A percentile compares a stretch with the other conserved stretches of the same genome.
These are phyloP conservation scores for Meteorus colon DNA, from an alignment of 2,888 invertebrate genomes.

Conservation along the genomic window DNA sequence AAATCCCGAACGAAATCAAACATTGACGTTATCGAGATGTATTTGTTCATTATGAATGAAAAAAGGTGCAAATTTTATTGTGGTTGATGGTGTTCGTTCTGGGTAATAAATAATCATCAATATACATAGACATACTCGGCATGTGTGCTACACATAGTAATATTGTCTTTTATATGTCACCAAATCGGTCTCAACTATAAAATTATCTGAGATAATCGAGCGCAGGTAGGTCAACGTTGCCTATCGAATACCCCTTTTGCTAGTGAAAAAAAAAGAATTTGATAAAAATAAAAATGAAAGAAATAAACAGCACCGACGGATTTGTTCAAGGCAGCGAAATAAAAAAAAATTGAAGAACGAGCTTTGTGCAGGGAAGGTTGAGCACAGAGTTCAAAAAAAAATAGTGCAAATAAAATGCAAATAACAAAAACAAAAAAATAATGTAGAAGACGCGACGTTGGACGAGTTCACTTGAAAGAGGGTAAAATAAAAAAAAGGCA, in stretches of 20 bases:
- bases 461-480: neutral
- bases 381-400: slow-evolving; percentile 11
- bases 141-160: no score
- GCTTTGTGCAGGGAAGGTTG: slow-evolving; percentile 1
- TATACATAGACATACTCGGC: neutral
- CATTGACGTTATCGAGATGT: no score
- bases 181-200: no score
- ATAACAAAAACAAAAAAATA: neutral
- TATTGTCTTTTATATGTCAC: no score
- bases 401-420: neutral
- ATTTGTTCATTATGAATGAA: no score
- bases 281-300: slow-evolving; percentile 1
- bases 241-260: slow-evolving; percentile 17
- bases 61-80: no score
- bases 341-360: slow-evolving; percentile 37
- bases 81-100: no score
- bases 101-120: neutral
- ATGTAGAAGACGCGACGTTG: slow-evolving; percentile 1
- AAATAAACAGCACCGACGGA: slow-evolving; percentile 13
- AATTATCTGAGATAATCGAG: neutral
- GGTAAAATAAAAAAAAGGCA: neutral
- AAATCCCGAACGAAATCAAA: no score
- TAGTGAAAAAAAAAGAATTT: neutral
- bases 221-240: slow-evolving; percentile 9
- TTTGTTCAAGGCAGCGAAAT: slow-evolving; percentile 1